phyloP scores from a whole-genome alignment of 2,113 vertebrate species.

The Anas platyrhynchos region DNA sequence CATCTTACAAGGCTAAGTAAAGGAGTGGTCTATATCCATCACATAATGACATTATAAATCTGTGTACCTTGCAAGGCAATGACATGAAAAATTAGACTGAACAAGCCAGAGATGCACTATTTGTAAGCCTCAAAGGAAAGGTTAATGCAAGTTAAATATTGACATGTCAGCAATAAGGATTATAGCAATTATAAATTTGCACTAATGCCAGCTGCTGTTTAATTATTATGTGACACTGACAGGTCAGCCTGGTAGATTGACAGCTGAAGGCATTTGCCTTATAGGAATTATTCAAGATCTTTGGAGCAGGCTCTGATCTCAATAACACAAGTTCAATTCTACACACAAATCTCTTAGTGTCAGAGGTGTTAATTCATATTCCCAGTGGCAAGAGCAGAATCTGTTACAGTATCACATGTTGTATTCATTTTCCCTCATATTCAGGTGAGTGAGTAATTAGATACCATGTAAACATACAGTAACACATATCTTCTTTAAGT shows the following conservation, averaged over 20 bases:
- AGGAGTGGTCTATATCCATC: conserved; percentile 71
- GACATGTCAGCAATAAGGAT: conserved; percentile 82
- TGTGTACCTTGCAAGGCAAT: conserved; percentile 71
- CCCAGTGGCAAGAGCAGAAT: not conserved
- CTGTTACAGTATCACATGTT: not conserved
- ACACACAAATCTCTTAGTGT: not conserved
- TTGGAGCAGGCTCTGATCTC: conserved; percentile 13
- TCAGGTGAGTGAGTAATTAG: not conserved
- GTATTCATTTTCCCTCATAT: not conserved
- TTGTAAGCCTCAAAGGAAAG: conserved; percentile 81
- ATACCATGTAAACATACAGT: not conserved
- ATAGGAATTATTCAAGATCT: conserved; percentile 32
- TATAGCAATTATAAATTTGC: conserved; percentile 80
- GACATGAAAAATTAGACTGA: conserved; percentile 81
- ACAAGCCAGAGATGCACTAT: conserved; percentile 72
- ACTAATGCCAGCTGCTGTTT: conserved; percentile 66
- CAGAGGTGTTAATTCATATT: conserved; percentile 5
- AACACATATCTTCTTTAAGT: not conserved
- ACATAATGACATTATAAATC: conserved; percentile 77
- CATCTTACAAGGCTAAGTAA: conserved; percentile 58
- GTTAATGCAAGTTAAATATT: conserved; percentile 86
- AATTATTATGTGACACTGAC: conserved; percentile 73
- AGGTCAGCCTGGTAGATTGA: conserved; percentile 61
- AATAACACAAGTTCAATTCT: not conserved
- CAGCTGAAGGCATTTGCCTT: conserved; percentile 53